Conservation (phyloP, 1,140 invertebrate genomes). For the Drosophila varians region DNA sequence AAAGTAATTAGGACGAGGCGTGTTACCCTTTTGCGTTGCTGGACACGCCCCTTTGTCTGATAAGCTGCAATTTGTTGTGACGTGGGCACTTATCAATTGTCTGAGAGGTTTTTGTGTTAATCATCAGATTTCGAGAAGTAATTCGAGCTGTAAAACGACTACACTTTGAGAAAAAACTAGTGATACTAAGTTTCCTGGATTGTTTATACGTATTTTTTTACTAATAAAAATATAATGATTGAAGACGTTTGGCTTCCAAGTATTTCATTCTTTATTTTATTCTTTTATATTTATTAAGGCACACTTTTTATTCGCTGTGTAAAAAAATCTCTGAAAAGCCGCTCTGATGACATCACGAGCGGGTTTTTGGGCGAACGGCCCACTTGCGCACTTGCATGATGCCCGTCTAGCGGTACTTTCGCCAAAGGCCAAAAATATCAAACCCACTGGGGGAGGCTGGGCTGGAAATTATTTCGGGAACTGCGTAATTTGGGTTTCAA, state of each 20-base stretch:
- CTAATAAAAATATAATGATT: too few species aligned
- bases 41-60: neutral
- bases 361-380: conserved; percentile 25
- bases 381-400: conserved; percentile 53
- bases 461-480: conserved; percentile 61
- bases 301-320: neutral
- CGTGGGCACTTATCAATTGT: conserved; percentile 3
- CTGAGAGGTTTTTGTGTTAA: conserved; percentile 5
- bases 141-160: neutral
- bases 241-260: too few species aligned
- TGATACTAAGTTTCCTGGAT: too few species aligned
- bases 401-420: conserved; percentile 68
- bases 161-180: neutral
- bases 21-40: neutral
- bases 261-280: too few species aligned
- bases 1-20: conserved; percentile 1
- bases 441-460: conserved; percentile 18
- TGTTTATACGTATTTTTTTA: too few species aligned
- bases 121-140: neutral
- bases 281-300: too few species aligned
- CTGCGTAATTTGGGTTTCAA: conserved; percentile 79
- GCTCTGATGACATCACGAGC: conserved; percentile 55
- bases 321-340: conserved; percentile 5
- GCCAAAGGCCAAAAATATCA: conserved; percentile 48
- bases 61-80: conserved; percentile 2